These are phyloP conservation scores for Drosophila micromelanica DNA, from an alignment of 1,140 invertebrate genomes.

Conservation along the genomic window DNA sequence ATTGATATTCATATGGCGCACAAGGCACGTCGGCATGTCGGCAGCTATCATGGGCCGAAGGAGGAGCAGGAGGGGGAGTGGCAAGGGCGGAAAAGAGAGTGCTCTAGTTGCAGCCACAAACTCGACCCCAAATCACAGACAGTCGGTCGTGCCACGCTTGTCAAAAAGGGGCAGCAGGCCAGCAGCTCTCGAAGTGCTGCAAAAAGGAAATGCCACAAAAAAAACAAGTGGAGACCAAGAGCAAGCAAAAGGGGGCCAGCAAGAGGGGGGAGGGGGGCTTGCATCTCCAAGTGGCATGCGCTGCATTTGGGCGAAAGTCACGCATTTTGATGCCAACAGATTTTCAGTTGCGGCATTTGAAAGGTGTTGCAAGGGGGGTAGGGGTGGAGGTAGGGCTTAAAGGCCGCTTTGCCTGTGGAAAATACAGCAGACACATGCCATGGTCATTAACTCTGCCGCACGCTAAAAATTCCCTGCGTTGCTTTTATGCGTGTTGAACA, in stretches of 20 bases:
- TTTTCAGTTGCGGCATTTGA: neutral
- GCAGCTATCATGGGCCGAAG: slow-evolving; percentile 9
- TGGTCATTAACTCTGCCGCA: slow-evolving; percentile 59
- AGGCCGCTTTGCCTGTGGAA: neutral
- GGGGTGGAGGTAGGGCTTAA: neutral
- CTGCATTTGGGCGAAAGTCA: slow-evolving; percentile 46
- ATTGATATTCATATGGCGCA: slow-evolving; percentile 54
- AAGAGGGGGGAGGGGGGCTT: neutral
- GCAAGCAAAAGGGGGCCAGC: too few relatives aligned
- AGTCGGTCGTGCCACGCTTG: slow-evolving; percentile 40
- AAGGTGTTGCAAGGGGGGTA: neutral
- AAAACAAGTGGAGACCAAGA: neutral
- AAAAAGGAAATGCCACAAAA: neutral
- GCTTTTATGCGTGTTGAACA: neutral
- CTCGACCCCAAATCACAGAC: slow-evolving; percentile 50
- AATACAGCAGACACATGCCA: slow-evolving; percentile 16
- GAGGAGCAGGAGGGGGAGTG: neutral
- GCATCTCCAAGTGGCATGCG: slow-evolving; percentile 38
- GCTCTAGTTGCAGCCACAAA: slow-evolving; percentile 33
- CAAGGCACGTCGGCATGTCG: slow-evolving; percentile 35
- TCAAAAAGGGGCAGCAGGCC: slow-evolving; percentile 1
- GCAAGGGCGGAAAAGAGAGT: neutral
- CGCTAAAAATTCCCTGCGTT: slow-evolving; percentile 10
- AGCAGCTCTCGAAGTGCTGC: neutral
- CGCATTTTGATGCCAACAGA: slow-evolving; percentile 45